These are phyloP conservation scores for Cydia strobilella DNA, from an alignment of 1,140 invertebrate genomes.

Conservation along the genomic window DNA sequence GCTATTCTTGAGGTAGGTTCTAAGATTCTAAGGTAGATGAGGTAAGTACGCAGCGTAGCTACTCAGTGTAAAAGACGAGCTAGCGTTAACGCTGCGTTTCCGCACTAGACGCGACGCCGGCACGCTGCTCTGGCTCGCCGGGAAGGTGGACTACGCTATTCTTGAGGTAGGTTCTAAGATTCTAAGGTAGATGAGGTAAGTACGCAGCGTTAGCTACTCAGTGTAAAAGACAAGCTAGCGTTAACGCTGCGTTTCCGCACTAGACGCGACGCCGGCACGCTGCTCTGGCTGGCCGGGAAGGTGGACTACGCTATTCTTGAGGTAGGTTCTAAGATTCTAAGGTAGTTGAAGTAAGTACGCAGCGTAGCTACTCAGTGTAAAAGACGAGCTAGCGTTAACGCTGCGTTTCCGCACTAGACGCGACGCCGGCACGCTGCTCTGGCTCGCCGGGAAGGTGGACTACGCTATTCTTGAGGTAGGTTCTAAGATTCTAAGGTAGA, in stretches of 20 bases:
- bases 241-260: slow-evolving; percentile 91
- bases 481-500: too few relatives aligned
- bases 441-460: slow-evolving; percentile 91
- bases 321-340: too few relatives aligned
- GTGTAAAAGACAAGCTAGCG: slow-evolving; percentile 57
- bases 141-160: slow-evolving; percentile 93
- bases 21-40: too few relatives aligned
- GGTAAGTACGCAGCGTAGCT: too few relatives aligned
- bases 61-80: too few relatives aligned
- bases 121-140: slow-evolving; percentile 92
- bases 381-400: slow-evolving; percentile 89
- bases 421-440: slow-evolving; percentile 92
- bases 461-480: slow-evolving; percentile 94
- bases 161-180: slow-evolving; percentile 85
- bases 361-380: too few relatives aligned
- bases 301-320: too few relatives aligned
- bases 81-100: slow-evolving; percentile 89
- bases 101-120: slow-evolving; percentile 92
- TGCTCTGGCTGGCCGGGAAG: slow-evolving; percentile 93
- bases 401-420: slow-evolving; percentile 92
- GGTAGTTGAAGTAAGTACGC: too few relatives aligned
- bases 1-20: too few relatives aligned
- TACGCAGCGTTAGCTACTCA: too few relatives aligned
- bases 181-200: too few relatives aligned
- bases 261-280: slow-evolving; percentile 90